Evolutionary conservation across 2,888 invertebrate species (phyloP).

Genomic region (Ennomos erosarius): DNA sequence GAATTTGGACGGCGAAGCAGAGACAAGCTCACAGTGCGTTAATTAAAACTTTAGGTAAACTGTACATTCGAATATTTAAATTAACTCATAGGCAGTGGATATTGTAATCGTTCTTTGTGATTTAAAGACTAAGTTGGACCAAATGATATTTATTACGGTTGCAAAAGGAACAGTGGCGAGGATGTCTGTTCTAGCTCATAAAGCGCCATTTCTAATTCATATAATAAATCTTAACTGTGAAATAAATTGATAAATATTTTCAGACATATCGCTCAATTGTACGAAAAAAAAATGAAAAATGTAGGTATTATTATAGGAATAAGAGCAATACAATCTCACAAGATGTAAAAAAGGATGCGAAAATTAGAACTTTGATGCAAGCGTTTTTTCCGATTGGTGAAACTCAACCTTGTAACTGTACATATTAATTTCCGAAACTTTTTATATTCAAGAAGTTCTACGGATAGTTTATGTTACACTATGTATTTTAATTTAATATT

Average conservation of each 20-base stretch:
- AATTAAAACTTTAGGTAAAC: conserved; percentile 19
- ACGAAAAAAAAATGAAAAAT: no score
- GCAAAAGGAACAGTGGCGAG: no score
- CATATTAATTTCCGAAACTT: neutral
- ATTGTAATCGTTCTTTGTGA: conserved; percentile 24
- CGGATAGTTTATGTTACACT: conserved; percentile 9
- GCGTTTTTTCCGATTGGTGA: neutral
- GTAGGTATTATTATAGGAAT: no score
- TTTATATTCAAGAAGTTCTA: conserved; percentile 14
- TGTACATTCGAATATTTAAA: conserved; percentile 30
- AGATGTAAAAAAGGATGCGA: no score
- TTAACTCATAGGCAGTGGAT: conserved; percentile 34
- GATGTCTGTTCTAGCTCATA: no score
- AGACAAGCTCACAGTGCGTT: conserved; percentile 40
- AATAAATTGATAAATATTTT: no score
- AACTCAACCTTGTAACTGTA: neutral
- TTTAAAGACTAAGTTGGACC: neutral
- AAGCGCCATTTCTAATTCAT: no score
- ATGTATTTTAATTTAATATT: conserved; percentile 9
- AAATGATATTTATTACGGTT: neutral
- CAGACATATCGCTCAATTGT: no score
- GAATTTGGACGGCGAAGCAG: conserved; percentile 60
- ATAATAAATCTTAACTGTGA: no score
- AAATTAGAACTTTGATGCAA: no score
- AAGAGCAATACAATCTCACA: no score